These are phyloP conservation scores for Metaphire vulgaris DNA, from an alignment of 1,140 invertebrate genomes.

Conservation along the genomic window DNA sequence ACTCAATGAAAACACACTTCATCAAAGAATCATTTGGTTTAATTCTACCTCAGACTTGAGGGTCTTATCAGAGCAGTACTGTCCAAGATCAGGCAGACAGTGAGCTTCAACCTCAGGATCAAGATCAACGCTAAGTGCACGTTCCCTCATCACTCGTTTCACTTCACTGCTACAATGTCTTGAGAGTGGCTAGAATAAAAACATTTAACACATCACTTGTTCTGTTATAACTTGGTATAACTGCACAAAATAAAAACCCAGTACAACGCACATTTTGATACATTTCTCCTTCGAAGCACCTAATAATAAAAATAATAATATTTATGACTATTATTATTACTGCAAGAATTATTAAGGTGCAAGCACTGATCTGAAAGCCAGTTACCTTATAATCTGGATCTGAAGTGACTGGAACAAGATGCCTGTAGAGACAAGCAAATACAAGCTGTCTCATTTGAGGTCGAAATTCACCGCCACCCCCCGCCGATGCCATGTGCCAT, in stretches of 20 bases:
- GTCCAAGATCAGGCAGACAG: slow-evolving; percentile 77
- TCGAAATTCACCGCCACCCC: slow-evolving; percentile 58
- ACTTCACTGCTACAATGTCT: slow-evolving; percentile 64
- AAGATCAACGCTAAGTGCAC: slow-evolving; percentile 83
- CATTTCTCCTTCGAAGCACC: no score
- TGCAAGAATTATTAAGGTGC: no score
- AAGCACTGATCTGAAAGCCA: no score
- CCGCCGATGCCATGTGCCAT: slow-evolving; percentile 59
- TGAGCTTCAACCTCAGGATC: slow-evolving; percentile 85
- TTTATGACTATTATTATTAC: no score
- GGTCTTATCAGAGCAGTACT: slow-evolving; percentile 69
- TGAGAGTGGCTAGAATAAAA: slow-evolving; percentile 30
- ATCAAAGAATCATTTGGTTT: no score
- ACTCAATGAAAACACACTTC: no score
- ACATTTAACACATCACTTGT: no score
- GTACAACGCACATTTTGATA: no score
- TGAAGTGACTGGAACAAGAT: slow-evolving; percentile 54
- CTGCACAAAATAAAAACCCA: no score
- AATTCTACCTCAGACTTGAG: slow-evolving; percentile 71
- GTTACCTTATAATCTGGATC: slow-evolving; percentile 12
- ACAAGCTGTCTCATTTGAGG: slow-evolving; percentile 70
- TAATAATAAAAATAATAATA: no score
- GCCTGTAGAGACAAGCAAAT: slow-evolving; percentile 82
- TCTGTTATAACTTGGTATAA: no score
- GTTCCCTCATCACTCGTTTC: slow-evolving; percentile 78